Evolutionary conservation across 2,888 invertebrate genomes (phyloP), one percentile per base, ranked within the genome.

Genomic region (Phasia obesa): DNA sequence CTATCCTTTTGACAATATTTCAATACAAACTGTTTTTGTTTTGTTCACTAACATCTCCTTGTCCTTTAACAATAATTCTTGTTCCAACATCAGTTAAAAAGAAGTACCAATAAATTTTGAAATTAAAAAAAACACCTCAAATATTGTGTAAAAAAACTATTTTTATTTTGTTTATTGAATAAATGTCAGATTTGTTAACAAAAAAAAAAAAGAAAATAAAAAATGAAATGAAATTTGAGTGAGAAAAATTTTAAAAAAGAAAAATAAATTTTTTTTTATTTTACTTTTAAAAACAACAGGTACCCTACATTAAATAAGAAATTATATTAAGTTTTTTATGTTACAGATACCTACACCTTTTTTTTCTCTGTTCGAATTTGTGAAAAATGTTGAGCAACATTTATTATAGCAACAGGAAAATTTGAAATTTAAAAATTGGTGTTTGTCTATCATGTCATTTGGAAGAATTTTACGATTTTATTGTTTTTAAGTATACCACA

Each of bases 21-120:
- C 5, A 57, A 59, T 79, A 83, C 79, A 42, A 65, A 83, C n/a
- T n/a, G n/a, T n/a, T n/a, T 75, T 71, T 83, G 11, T 71, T 83
- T 73, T 9, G n/a, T 25, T 31, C 42, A 64, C 57, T 57, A 64
- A 44, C 73, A 55, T 5, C 15, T 67, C 38, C 25, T 65, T 83
- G 35, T 75, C 53, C 51, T 57, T 69, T 31, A 64, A 21, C 38
- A 60, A 21, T n/a, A 76, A 13, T 62, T 83, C 65, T 49, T 79
- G 75, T n/a, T 75, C 42, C 49, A 83, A 55, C 83, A 83, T 83
- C 44, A 42, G 60, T 42, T 38, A 4, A 55, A 57, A 55, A 21
- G 31, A 47, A 64, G 9, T 51, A 42, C 51, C 25, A 69, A 44
- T 11, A 5, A 80, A 62, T 74, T 79, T 79, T 67, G 38, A 13